Evolutionary conservation across 2,797 vertebrate species (phyloP).

Genomic region (Malacoraja senta): DNA sequence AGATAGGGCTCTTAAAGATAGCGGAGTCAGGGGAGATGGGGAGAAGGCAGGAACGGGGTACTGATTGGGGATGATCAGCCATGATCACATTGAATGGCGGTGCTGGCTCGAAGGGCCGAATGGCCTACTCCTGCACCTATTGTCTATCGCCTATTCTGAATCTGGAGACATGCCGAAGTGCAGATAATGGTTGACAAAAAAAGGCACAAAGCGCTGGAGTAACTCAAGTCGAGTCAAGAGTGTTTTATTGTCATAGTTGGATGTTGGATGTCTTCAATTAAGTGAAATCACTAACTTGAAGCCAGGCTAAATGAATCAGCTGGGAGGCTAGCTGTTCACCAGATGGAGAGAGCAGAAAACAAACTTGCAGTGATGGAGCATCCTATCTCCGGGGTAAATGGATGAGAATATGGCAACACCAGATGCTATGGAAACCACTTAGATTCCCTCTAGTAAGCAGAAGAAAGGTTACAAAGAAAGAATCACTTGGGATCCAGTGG

Average conservation of each 20-base stretch:
- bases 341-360: background rate
- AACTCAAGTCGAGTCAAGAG: too few species aligned
- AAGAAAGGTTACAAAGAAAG: background rate
- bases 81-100: too few species aligned
- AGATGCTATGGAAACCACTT: constrained; percentile 29
- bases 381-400: constrained; percentile 15
- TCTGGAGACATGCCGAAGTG: too few species aligned
- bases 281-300: background rate
- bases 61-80: too few species aligned
- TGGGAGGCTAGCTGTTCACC: background rate
- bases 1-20: too few species aligned
- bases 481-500: background rate
- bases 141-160: background rate
- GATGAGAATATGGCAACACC: background rate
- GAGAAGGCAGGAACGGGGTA: too few species aligned
- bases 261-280: background rate
- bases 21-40: too few species aligned
- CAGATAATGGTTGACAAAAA: too few species aligned
- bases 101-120: too few species aligned
- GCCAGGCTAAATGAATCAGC: constrained; percentile 12
- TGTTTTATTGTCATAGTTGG: too few species aligned
- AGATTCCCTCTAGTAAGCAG: constrained; percentile 29
- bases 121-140: too few species aligned
- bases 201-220: too few species aligned
- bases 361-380: background rate